These are phyloP conservation scores for Ophion costatus DNA, from an alignment of 2,888 invertebrate genomes.

Conservation along the genomic window DNA sequence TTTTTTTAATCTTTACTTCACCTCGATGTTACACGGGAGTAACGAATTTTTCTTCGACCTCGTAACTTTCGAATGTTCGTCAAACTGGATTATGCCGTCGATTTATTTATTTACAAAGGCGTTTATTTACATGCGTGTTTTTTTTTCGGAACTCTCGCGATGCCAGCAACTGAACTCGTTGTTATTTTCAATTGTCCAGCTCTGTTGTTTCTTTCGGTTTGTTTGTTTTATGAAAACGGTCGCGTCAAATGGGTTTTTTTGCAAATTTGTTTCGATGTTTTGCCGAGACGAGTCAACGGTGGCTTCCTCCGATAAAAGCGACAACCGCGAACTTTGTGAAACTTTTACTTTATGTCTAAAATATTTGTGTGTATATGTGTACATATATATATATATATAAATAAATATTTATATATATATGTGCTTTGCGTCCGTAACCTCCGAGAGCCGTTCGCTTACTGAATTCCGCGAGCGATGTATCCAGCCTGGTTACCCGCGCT, in stretches of 20 bases:
- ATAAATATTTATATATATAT: conserved; percentile 25
- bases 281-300: conserved; percentile 6
- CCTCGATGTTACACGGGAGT: conserved; percentile 40
- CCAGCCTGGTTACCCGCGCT: conserved; percentile 82
- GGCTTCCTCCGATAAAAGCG: conserved; percentile 39
- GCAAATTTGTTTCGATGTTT: conserved; percentile 22
- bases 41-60: conserved; percentile 12
- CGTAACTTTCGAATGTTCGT: conserved; percentile 31
- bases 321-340: conserved; percentile 35
- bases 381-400: conserved; percentile 8
- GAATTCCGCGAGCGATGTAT: conserved; percentile 78
- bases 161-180: conserved; percentile 40
- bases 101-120: conserved; percentile 46
- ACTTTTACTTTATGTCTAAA: conserved; percentile 3
- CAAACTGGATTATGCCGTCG: conserved; percentile 41
- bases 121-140: conserved; percentile 18
- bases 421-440: conserved; percentile 73
- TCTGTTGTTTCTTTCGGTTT: conserved; percentile 3
- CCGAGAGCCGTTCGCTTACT: conserved; percentile 82
- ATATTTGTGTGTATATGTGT: not conserved
- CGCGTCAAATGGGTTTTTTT: conserved; percentile 15
- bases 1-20: conserved; percentile 8
- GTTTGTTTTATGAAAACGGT: conserved; percentile 23
- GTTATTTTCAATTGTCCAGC: conserved; percentile 21
- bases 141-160: conserved; percentile 37